phyloP scores from a whole-genome alignment of 2,888 invertebrate species.

The Drosophila mimica region DNA sequence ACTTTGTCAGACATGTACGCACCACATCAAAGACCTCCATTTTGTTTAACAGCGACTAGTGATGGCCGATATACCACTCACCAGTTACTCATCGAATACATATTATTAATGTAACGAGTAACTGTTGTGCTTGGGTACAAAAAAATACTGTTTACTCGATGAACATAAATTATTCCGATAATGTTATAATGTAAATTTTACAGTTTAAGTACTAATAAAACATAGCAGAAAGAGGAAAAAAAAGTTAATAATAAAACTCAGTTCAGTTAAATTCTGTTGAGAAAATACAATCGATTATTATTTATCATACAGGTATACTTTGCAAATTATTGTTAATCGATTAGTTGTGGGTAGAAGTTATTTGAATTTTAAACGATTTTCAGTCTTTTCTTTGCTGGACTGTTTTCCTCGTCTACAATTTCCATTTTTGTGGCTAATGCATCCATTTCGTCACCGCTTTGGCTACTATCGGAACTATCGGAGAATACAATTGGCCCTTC shows the following conservation, averaged over 20 bases:
- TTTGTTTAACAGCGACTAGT: conserved; percentile 82
- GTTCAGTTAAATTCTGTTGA: background rate
- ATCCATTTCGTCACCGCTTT: conserved; percentile 39
- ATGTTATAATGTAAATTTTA: background rate
- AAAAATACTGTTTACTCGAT: conserved; percentile 6
- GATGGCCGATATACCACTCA: conserved; percentile 44
- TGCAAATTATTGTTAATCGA: background rate
- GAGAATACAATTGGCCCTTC: conserved; percentile 81
- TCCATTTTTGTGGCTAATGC: background rate
- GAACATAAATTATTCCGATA: background rate
- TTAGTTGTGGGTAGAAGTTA: background rate
- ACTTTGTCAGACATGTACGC: conserved; percentile 85
- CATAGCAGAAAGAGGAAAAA: background rate
- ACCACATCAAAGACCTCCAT: conserved; percentile 86
- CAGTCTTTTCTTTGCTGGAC: conserved; percentile 54
- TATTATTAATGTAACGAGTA: conserved; percentile 18
- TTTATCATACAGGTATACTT: conserved; percentile 1
- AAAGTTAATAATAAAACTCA: background rate
- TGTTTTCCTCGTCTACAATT: conserved; percentile 16
- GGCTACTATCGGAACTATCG: conserved; percentile 64
- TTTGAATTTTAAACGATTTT: conserved; percentile 40
- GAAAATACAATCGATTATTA: conserved; percentile 1
- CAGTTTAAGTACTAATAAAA: background rate
- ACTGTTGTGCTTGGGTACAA: conserved; percentile 33
- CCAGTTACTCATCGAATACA: conserved; percentile 1